Percentiles rank a stretch among this genome's conserved stretches.
These are phyloP conservation scores for Drosophila greeni DNA, from an alignment of 2,888 invertebrate genomes.

Conservation along the genomic window DNA sequence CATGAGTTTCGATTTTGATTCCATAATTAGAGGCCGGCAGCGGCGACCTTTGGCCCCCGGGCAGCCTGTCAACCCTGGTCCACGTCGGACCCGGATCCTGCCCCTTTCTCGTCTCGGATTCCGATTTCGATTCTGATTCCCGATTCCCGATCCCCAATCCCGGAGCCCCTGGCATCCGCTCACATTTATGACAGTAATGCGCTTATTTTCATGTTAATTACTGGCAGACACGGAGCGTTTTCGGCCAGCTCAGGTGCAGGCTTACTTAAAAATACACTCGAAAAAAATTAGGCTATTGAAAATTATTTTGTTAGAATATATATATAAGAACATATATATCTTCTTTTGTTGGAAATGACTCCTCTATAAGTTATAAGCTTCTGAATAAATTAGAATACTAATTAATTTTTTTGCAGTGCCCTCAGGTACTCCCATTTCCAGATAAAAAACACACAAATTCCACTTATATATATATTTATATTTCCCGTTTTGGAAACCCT, in stretches of 20 bases:
- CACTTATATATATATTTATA: neutral
- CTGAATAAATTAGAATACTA: neutral
- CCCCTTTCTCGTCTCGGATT: neutral
- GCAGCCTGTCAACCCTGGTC: conserved; percentile 8
- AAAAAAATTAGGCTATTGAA: neutral
- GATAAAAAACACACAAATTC: conserved; percentile 2
- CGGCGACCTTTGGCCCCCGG: conserved; percentile 17
- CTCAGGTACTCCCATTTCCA: neutral
- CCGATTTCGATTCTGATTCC: conserved; percentile 1
- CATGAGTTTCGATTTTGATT: conserved; percentile 61
- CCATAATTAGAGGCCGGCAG: conserved; percentile 54
- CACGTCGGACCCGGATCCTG: neutral
- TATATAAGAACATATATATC: too few relatives aligned
- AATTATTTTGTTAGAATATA: too few relatives aligned
- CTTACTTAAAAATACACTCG: neutral
- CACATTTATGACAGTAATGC: conserved; percentile 19
- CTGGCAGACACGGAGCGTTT: conserved; percentile 52
- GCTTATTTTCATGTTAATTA: conserved; percentile 72
- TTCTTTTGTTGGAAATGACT: too few relatives aligned
- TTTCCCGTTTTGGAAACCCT: conserved; percentile 10
- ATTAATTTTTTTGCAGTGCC: neutral
- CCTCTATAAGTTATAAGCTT: too few relatives aligned
- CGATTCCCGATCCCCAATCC: conserved; percentile 1
- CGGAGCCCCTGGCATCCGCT: conserved; percentile 2
- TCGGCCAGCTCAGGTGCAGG: conserved; percentile 1